These are phyloP conservation scores for Podotricha telesiphe DNA, from an alignment of 2,888 invertebrate species.

Conservation along the genomic window DNA sequence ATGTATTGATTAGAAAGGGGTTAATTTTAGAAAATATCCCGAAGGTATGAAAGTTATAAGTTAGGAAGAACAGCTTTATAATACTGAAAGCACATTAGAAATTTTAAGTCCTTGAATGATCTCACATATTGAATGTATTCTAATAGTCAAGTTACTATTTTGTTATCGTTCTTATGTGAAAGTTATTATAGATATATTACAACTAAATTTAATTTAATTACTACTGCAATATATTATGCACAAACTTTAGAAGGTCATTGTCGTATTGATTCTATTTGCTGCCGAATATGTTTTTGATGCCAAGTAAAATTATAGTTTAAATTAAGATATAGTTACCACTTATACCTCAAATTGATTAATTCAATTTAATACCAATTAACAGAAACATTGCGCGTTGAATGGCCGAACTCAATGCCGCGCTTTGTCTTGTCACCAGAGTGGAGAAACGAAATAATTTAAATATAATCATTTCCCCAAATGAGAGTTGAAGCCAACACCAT, in stretches of 20 bases:
- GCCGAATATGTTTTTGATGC: not conserved
- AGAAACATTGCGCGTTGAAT: too few species aligned
- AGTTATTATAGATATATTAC: too few species aligned
- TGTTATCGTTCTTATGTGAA: not conserved
- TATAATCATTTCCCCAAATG: too few species aligned
- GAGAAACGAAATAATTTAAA: too few species aligned
- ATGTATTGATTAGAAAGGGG: conserved; percentile 62
- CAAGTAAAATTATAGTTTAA: not conserved
- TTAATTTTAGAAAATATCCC: conserved; percentile 65
- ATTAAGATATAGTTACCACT: not conserved
- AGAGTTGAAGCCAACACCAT: too few species aligned
- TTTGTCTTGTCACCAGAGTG: too few species aligned
- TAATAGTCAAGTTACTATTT: not conserved
- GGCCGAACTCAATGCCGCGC: too few species aligned
- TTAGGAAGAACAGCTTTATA: not conserved
- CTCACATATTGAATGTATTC: not conserved
- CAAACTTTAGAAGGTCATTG: too few species aligned
- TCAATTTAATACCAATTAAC: not conserved
- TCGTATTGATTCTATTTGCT: not conserved
- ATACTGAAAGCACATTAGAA: too few species aligned
- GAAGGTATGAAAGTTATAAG: not conserved
- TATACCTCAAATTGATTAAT: not conserved
- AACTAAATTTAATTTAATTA: not conserved
- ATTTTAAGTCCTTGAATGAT: too few species aligned
- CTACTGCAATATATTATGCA: not conserved